phyloP scores from a whole-genome alignment of 2,113 vertebrate species.

The Urocitellus parryii region DNA sequence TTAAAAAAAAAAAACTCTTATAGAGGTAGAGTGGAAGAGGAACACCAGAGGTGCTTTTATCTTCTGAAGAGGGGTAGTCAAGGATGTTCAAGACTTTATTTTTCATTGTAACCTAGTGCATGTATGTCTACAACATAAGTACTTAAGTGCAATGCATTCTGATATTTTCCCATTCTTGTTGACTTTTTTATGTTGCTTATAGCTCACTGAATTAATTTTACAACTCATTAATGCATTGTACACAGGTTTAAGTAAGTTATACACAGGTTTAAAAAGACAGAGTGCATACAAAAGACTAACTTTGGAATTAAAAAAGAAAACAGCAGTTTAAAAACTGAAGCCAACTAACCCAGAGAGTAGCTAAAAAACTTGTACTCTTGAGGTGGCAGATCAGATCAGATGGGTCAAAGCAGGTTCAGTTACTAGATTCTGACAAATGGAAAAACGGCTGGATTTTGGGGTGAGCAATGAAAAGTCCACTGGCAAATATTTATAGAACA shows the following conservation, averaged over 20 bases:
- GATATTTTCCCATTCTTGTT: conserved; percentile 6
- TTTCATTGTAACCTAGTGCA: not conserved
- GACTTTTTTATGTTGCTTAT: conserved; percentile 37
- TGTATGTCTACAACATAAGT: not conserved
- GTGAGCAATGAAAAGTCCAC: not conserved
- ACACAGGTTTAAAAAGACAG: conserved; percentile 12
- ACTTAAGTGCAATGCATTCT: not conserved
- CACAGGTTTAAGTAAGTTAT: not conserved
- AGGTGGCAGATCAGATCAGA: not conserved
- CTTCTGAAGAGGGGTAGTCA: not conserved
- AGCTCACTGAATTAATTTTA: conserved; percentile 58
- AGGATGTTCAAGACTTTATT: not conserved
- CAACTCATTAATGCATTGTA: conserved; percentile 40
- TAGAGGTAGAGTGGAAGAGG: not conserved
- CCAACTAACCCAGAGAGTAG: not conserved
- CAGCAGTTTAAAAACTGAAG: not conserved
- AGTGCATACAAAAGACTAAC: not conserved
- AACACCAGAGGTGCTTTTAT: not conserved
- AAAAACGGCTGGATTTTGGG: conserved; percentile 24
- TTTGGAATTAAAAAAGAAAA: conserved; percentile 42
- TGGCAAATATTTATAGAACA: conserved; percentile 55
- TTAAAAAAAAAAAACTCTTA: too few species aligned
- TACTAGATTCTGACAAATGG: not conserved
- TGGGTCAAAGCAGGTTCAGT: conserved; percentile 37
- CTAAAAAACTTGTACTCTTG: conserved; percentile 6